Base-by-base conservation (phyloP, 2,888 invertebrate species). In the Chloroclysta siterata region DNA sequence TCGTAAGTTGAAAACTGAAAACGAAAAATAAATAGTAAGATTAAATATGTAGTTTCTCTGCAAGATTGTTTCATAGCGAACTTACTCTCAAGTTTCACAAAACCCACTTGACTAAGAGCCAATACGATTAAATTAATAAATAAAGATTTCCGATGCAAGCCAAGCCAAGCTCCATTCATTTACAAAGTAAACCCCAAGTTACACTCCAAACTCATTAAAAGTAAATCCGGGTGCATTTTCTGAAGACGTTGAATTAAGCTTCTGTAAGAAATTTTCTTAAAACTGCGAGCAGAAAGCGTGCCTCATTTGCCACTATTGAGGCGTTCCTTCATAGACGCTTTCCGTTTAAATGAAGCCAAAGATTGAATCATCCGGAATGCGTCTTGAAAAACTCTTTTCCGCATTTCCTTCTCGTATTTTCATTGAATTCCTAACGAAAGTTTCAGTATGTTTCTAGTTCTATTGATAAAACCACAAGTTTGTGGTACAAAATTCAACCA, bases 131-230 rank as follows among this genome's bases (percentile, higher is more conserved):
- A 72, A 76, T 77, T 71, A 70, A 77, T 76, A 75, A 80, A 80
- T 77, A 76, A 75, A 71, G 72, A 79, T 71, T 75, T 73, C 72
- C 76, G 72, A 75, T 77, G 72, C 74, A 70, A 74, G 72, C 74
- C 74, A 70, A 74, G 72, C 74, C 77, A 73, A 80, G 82, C 81
- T 84, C 83, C 77, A 87, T 90, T 89, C 83, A 87, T 88, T 87
- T 82, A 85, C 82, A 86, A 87, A 88, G 88, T 87, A 89, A 90
- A 86, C 84, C 88, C 80, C 85, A 84, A 89, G 83, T 88, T 86
- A 86, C 82, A 84, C 85, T 84, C 83, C 82, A 87, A 91, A 91
- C 90, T 93, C 91, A 92, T 93, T 93, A 92, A 92, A 92, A 91
- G 88, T 89, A 90, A 90, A 92, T 90, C 90, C 86, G 81, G 83